Evolutionary conservation across 2,797 vertebrate species (phyloP).

Genomic region (Mormyrus proboscirostris): DNA sequence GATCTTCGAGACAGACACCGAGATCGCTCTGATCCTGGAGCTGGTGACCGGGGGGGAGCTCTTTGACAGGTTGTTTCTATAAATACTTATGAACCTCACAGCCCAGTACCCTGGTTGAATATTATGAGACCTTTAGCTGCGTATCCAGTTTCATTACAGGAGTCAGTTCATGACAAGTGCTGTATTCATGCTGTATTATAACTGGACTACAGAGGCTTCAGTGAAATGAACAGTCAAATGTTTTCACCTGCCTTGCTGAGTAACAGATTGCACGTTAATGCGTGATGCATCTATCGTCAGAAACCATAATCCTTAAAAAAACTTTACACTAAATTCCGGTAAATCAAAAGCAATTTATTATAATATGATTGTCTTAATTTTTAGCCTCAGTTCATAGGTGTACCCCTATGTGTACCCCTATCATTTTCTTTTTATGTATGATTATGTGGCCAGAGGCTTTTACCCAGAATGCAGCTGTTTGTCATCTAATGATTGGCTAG

Average conservation of each 20-base stretch:
- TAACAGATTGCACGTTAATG: not conserved
- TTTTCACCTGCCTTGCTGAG: not conserved
- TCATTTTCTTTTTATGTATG: not conserved
- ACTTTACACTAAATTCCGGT: not conserved
- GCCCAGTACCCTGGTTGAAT: not conserved
- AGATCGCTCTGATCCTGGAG: conserved; percentile 77
- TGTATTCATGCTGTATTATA: not conserved
- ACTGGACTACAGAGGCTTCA: conserved; percentile 7
- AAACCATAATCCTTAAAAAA: not conserved
- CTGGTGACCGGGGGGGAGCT: conserved; percentile 84
- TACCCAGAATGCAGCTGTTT: not conserved
- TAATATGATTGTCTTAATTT: not conserved
- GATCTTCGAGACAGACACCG: conserved; percentile 76
- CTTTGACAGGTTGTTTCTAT: conserved; percentile 71
- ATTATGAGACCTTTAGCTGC: not conserved
- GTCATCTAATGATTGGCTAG: not conserved
- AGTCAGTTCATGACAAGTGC: conserved; percentile 9
- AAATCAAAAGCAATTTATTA: not conserved
- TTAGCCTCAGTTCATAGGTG: not conserved
- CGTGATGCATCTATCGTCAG: conserved; percentile 1
- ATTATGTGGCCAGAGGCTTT: not conserved
- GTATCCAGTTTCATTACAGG: conserved; percentile 5
- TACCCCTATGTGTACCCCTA: too few species aligned
- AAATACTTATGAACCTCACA: conserved; percentile 5
- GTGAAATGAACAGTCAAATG: conserved; percentile 10